Conservation (phyloP, 1,140 invertebrate species). For the Pentalonia nigronervosa region DNA sequence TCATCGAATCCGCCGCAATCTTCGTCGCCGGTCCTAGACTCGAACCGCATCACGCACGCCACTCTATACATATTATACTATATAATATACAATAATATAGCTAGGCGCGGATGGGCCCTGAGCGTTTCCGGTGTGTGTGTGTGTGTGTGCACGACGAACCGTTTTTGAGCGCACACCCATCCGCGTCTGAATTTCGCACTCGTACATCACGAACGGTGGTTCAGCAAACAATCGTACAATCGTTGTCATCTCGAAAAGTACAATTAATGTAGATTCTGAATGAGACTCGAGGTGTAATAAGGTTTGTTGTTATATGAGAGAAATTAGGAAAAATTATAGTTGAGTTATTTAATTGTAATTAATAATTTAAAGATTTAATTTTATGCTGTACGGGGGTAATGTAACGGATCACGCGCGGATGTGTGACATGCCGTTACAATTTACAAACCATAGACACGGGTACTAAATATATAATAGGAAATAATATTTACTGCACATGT, state of each 20-base stretch:
- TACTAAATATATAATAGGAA: background rate
- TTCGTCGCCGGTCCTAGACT: background rate
- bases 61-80: background rate
- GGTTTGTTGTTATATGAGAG: background rate
- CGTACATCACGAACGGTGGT: background rate
- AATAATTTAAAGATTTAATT: background rate
- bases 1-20: background rate
- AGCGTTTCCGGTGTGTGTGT: constrained; percentile 28
- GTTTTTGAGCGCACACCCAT: background rate
- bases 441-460: too few species aligned
- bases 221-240: background rate
- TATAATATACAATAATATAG: background rate
- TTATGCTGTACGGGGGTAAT: background rate
- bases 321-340: background rate
- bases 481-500: too few species aligned
- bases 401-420: background rate
- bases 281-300: background rate
- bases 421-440: background rate
- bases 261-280: background rate
- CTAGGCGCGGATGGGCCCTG: background rate
- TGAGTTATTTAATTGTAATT: background rate
- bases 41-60: background rate
- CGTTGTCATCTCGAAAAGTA: background rate
- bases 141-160: too few species aligned
- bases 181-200: background rate